Percentiles rank a stretch among this genome's conserved stretches.
Evolutionary conservation across 2,888 invertebrate genomes (phyloP).

Genomic region (Tiliacea citrago): DNA sequence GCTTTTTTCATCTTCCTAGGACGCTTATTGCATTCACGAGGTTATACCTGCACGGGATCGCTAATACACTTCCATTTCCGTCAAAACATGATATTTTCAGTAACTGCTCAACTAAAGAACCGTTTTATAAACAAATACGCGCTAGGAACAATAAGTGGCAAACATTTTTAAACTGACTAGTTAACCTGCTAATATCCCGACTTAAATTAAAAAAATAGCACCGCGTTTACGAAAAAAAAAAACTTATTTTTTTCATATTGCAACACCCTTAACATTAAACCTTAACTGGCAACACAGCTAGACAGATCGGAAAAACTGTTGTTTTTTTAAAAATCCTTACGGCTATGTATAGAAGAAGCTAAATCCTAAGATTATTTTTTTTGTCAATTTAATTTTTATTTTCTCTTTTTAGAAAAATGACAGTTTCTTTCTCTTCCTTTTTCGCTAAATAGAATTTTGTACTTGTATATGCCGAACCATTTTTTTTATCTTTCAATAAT

Average conservation of each 20-base stretch:
- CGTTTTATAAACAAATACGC: slow-evolving; percentile 44
- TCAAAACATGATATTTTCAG: background rate
- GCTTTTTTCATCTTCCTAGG: too few relatives aligned
- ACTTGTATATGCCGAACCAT: slow-evolving; percentile 85
- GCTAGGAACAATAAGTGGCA: slow-evolving; percentile 66
- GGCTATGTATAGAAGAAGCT: slow-evolving; percentile 64
- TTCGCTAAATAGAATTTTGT: slow-evolving; percentile 84
- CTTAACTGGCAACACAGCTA: slow-evolving; percentile 64
- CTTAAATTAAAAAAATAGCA: slow-evolving; percentile 67
- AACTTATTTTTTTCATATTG: slow-evolving; percentile 67
- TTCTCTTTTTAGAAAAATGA: slow-evolving; percentile 70
- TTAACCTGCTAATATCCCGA: slow-evolving; percentile 54
- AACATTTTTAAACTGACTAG: slow-evolving; percentile 63
- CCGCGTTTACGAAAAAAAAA: slow-evolving; percentile 65
- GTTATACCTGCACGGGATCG: too few relatives aligned
- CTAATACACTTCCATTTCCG: background rate
- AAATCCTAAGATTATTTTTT: slow-evolving; percentile 51
- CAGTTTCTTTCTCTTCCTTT: slow-evolving; percentile 62
- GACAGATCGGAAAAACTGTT: slow-evolving; percentile 61
- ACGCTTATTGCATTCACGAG: too few relatives aligned
- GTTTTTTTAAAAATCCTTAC: slow-evolving; percentile 53
- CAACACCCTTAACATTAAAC: slow-evolving; percentile 71
- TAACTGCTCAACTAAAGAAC: slow-evolving; percentile 15
- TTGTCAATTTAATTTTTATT: slow-evolving; percentile 59
- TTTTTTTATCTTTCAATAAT: slow-evolving; percentile 58